A percentile compares a stretch with the other conserved stretches of the same genome.
Evolutionary conservation across 2,113 vertebrate species (phyloP).

Genomic region (Tachysurus fulvidraco): DNA sequence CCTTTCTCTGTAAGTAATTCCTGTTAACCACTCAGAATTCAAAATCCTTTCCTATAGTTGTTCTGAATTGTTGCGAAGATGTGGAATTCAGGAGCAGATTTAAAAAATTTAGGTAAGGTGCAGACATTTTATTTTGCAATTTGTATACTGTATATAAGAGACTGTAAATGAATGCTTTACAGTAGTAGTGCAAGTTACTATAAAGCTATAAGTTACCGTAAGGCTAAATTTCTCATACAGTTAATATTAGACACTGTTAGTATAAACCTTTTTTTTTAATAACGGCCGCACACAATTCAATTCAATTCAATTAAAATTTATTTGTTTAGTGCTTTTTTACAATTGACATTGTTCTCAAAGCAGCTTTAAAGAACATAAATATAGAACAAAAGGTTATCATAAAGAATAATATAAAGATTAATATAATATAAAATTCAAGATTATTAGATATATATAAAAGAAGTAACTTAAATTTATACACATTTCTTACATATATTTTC

Average conservation of each 20-base stretch:
- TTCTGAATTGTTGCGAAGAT: slow-evolving; percentile 46
- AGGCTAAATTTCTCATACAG: neutral
- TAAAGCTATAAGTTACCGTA: neutral
- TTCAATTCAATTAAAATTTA: too few species aligned
- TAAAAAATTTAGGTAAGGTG: slow-evolving; percentile 57
- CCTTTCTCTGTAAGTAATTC: neutral
- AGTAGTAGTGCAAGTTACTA: neutral
- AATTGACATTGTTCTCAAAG: too few species aligned
- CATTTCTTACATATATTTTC: neutral
- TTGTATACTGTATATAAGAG: neutral
- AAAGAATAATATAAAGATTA: too few species aligned
- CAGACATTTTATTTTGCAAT: neutral
- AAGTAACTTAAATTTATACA: neutral
- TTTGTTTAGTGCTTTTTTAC: too few species aligned
- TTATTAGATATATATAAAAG: too few species aligned
- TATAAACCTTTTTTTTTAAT: neutral
- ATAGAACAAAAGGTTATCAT: too few species aligned
- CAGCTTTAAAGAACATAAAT: too few species aligned
- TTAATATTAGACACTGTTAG: neutral
- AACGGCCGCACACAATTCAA: neutral
- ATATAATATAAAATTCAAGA: too few species aligned
- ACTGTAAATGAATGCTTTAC: neutral
- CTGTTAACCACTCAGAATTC: neutral
- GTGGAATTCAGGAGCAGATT: slow-evolving; percentile 56
- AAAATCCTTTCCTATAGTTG: neutral